Conservation (phyloP, 2,113 vertebrate species). For the Ictalurus furcatus region DNA sequence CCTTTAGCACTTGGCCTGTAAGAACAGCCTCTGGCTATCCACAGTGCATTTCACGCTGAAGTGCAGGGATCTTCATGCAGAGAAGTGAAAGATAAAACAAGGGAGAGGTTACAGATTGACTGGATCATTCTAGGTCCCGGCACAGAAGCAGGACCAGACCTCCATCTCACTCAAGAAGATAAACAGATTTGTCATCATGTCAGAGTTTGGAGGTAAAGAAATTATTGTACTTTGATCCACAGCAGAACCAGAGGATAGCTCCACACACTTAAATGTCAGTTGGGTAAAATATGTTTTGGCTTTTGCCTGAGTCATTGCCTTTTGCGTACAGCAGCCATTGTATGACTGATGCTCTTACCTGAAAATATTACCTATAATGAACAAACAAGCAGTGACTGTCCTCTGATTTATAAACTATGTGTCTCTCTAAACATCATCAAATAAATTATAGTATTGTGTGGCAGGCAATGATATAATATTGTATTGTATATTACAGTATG, state of each 20-base stretch:
- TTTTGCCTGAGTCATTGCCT: not conserved
- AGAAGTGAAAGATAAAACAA: not conserved
- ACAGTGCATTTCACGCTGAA: not conserved
- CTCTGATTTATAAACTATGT: not conserved
- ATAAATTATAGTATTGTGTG: not conserved
- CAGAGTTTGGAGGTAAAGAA: conserved; percentile 8
- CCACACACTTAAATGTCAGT: not conserved
- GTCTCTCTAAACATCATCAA: not conserved
- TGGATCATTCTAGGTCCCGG: not conserved
- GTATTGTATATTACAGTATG: not conserved
- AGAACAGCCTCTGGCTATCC: conserved; percentile 13
- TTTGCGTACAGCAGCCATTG: not conserved
- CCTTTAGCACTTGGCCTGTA: conserved; percentile 19
- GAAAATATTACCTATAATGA: not conserved
- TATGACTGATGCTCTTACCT: not conserved
- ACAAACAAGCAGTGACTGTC: not conserved
- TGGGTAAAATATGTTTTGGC: not conserved
- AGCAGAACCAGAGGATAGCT: not conserved
- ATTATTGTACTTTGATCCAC: not conserved
- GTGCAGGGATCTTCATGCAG: not conserved
- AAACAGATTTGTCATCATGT: conserved; percentile 26
- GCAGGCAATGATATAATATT: not conserved
- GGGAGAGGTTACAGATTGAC: conserved; percentile 5
- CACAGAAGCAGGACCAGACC: not conserved
- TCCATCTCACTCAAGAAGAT: not conserved